Evolutionary conservation across 2,888 invertebrate genomes (phyloP), one percentile per base, ranked within the genome.

Genomic region (Opisthograptis luteolata): DNA sequence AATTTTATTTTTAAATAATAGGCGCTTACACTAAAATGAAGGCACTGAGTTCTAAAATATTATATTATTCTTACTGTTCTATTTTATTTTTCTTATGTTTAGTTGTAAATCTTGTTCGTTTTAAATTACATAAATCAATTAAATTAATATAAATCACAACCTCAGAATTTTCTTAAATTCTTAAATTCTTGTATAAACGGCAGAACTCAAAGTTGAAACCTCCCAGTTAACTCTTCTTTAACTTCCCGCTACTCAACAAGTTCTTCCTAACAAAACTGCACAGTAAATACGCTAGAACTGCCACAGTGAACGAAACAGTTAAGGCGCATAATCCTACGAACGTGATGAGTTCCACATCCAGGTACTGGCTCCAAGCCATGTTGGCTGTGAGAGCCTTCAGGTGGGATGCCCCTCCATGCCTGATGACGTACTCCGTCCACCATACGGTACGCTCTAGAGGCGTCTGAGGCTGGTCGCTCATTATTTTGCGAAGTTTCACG

Each of bases 401-500:
- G 51, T 91, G 88, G 31, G 54, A 55, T 1, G 85, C 82, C 3
- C 86, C 84, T 10, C 75, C 72, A 51, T 89, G 82, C 3, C 87
- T 71, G n/a, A 91, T 57, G 4, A 90, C 78, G 62, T 90, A 79
- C 57, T 90, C 90, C 4, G 79, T 81, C 87, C 88, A 88, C 89
- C 89, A 89, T 1, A 90, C 64, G 0, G 84, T 83, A 9, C 82
- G 79, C 2, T 89, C 81, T 15, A 88, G 34, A 0, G 84, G 71
- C 1, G 55, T 48, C 60, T 81, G 71, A 0, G 85, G 86, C 55
- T 85, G 78, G 46, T 47, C 56, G 24, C 17, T 42, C 49, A 49
- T 49, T 20, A 24, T 14, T 9, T n/a, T 36, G 3, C 31, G 43
- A 13, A 25, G 39, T 15, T 28, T 30, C 0, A 17, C 25, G 4